Evolutionary conservation across 53 echinoderm and acorn worm genomes (phyloP).

Genomic region (Echinometra lucunter): DNA sequence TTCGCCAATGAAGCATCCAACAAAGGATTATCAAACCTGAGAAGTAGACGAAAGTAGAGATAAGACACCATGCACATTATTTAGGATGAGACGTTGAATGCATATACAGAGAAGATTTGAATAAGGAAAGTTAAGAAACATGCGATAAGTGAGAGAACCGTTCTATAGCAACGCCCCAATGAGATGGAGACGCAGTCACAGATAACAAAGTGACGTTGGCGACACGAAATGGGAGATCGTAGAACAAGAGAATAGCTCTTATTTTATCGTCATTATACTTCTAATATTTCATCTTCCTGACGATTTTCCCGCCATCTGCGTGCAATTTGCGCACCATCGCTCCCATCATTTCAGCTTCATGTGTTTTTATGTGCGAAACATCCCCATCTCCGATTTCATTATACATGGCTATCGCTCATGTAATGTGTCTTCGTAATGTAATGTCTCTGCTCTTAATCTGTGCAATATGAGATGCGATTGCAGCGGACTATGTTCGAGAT

Average conservation of each 20-base stretch:
- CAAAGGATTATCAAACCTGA: neutral
- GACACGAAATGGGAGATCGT: neutral
- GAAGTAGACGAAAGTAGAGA: neutral
- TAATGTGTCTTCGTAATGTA: neutral
- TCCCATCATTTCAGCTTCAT: conserved; percentile 15
- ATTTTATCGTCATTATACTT: conserved; percentile 57
- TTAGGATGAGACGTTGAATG: neutral
- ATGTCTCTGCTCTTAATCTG: neutral
- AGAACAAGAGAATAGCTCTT: conserved; percentile 9
- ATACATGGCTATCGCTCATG: neutral
- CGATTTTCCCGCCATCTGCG: conserved; percentile 66
- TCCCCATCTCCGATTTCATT: conserved; percentile 22
- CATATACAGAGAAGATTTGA: neutral
- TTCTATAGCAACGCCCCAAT: neutral
- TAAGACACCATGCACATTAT: neutral
- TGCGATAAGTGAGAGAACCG: neutral
- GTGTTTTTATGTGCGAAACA: conserved; percentile 42
- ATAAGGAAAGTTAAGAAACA: neutral
- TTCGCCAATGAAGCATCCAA: neutral
- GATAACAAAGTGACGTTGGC: neutral
- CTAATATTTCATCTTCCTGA: conserved; percentile 55
- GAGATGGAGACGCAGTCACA: neutral
- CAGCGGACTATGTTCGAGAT: neutral
- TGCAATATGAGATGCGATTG: neutral
- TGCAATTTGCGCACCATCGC: conserved; percentile 65